Percentiles rank a stretch among this genome's conserved stretches.
phyloP scores from a whole-genome alignment of 2,888 invertebrate species.

The Villa cingulata region DNA sequence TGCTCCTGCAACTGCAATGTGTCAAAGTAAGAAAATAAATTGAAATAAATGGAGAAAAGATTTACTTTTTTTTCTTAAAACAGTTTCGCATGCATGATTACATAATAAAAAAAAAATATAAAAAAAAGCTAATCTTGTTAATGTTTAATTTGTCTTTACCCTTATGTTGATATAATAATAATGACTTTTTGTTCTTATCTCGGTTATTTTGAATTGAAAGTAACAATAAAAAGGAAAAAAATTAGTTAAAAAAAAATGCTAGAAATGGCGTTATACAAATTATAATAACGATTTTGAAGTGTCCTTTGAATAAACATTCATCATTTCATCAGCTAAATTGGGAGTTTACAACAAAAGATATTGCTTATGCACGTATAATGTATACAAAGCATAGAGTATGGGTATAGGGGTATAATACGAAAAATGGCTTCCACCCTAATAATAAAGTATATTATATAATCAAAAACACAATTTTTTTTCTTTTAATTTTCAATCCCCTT shows the following conservation, averaged over 20 bases:
- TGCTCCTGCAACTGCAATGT: too few relatives aligned
- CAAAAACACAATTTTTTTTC: too few relatives aligned
- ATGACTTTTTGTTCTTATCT: background rate
- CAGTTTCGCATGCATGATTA: too few relatives aligned
- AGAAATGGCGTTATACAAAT: constrained; percentile 5
- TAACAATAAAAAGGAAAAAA: background rate
- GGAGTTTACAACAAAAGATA: constrained; percentile 7
- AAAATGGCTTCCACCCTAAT: constrained; percentile 13
- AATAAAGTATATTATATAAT: background rate
- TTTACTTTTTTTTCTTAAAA: too few relatives aligned
- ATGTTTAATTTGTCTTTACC: too few relatives aligned
- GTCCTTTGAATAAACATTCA: constrained; percentile 1
- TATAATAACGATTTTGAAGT: constrained; percentile 1
- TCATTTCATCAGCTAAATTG: constrained; percentile 4
- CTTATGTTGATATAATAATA: background rate
- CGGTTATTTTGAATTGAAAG: background rate
- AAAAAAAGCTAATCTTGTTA: too few relatives aligned
- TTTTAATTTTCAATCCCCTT: background rate
- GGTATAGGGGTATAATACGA: background rate
- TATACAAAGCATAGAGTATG: too few relatives aligned
- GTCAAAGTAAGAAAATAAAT: too few relatives aligned
- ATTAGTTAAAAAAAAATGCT: background rate
- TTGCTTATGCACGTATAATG: background rate
- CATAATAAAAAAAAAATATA: too few relatives aligned
- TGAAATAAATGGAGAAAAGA: too few relatives aligned